phyloP scores from a whole-genome alignment of 2,113 vertebrate genomes.

The Cygnus atratus region DNA sequence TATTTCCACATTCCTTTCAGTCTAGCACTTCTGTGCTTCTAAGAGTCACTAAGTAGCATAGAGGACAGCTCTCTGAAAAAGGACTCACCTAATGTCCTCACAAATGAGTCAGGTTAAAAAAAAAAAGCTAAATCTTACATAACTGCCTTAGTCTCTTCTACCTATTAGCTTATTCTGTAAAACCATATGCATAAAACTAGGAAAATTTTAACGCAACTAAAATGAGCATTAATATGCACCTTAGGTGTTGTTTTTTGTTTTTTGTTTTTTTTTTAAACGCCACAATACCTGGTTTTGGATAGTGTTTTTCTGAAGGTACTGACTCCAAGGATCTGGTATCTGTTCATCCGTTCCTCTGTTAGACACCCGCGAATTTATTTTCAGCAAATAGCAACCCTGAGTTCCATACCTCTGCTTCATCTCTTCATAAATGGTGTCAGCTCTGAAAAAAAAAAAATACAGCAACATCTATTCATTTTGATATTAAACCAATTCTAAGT shows the following conservation, averaged over 20 bases:
- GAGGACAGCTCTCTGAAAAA: not conserved
- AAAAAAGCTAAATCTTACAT: not conserved
- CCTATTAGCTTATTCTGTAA: not conserved
- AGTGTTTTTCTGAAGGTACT: conserved; percentile 91
- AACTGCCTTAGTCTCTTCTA: not conserved
- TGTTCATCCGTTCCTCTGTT: conserved; percentile 88
- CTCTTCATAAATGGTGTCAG: conserved; percentile 93
- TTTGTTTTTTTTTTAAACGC: not conserved
- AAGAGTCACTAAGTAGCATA: not conserved
- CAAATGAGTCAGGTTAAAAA: not conserved
- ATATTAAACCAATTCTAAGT: not conserved
- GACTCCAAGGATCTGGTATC: conserved; percentile 98
- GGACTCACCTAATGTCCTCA: not conserved
- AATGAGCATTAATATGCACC: not conserved
- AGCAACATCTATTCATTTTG: not conserved
- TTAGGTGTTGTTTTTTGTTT: not conserved
- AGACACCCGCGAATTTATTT: conserved; percentile 89
- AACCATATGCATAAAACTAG: not conserved
- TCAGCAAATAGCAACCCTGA: conserved; percentile 95
- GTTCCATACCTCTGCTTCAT: conserved; percentile 97
- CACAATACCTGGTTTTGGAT: conserved; percentile 85
- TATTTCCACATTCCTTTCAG: not conserved
- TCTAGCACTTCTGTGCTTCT: not conserved
- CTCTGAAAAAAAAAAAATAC: conserved; percentile 78
- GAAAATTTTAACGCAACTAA: not conserved